phyloP scores from a whole-genome alignment of 2,888 invertebrate genomes.

The Trachelus iudaicus region DNA sequence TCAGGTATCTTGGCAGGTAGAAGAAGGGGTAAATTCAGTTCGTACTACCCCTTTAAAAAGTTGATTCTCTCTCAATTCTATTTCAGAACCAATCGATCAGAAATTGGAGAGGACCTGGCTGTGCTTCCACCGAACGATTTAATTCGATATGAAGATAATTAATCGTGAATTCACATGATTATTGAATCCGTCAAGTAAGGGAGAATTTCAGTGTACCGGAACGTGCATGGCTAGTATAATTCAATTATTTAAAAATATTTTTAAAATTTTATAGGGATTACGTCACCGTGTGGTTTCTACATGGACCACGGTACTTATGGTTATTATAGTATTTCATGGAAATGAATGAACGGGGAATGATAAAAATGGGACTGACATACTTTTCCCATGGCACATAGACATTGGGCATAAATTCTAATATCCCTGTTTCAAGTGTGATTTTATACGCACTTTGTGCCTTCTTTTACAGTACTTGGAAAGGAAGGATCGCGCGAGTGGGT shows the following conservation, averaged over 20 bases:
- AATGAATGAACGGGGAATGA: not conserved
- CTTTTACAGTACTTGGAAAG: constrained; percentile 40
- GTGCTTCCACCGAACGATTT: not conserved
- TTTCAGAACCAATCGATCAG: not conserved
- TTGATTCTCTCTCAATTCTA: not conserved
- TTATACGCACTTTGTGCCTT: constrained; percentile 54
- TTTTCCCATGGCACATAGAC: constrained; percentile 6
- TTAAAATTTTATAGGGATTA: not conserved
- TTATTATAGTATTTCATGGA: not conserved
- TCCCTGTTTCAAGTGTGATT: constrained; percentile 58
- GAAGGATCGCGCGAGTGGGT: constrained; percentile 34
- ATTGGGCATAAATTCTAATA: constrained; percentile 53
- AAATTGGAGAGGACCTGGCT: not conserved
- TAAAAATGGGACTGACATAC: not conserved
- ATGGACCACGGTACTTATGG: not conserved
- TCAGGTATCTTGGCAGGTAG: not conserved
- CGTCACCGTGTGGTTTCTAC: not conserved
- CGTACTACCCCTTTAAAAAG: not conserved
- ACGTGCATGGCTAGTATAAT: not conserved
- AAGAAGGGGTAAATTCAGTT: not conserved
- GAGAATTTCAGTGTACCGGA: not conserved
- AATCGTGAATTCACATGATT: not conserved
- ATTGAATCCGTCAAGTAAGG: not conserved
- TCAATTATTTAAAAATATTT: not conserved
- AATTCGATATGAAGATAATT: not conserved